Conservation (phyloP, 2,888 invertebrate genomes). For the Amiota communis region DNA sequence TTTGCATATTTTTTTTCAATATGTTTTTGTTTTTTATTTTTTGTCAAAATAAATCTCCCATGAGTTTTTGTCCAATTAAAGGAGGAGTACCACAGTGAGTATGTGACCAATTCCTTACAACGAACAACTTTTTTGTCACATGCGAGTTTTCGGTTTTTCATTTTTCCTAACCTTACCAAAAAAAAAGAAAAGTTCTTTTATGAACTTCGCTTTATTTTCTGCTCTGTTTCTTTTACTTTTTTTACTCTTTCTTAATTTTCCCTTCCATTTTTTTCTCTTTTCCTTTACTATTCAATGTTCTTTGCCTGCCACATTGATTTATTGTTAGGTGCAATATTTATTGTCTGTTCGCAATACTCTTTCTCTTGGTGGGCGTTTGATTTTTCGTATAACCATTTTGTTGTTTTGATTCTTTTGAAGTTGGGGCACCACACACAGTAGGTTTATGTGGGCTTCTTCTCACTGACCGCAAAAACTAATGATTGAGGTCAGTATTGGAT, state of each 20-base stretch:
- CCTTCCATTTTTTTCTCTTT: conserved; percentile 7
- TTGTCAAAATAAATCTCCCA: too few species aligned
- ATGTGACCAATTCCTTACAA: too few species aligned
- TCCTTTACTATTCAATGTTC: background rate
- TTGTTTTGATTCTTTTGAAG: too few species aligned
- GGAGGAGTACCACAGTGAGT: too few species aligned
- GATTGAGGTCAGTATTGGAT: conserved; percentile 16
- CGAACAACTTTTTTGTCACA: too few species aligned
- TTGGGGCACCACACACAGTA: background rate
- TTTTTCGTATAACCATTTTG: background rate
- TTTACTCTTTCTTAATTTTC: background rate
- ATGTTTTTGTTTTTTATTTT: too few species aligned
- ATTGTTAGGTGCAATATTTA: conserved; percentile 26
- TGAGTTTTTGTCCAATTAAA: background rate
- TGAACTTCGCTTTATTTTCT: background rate
- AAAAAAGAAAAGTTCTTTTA: background rate
- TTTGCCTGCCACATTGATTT: conserved; percentile 22
- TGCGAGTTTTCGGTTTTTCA: too few species aligned
- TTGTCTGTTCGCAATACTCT: conserved; percentile 12
- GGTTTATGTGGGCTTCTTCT: background rate
- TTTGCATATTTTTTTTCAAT: too few species aligned
- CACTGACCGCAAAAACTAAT: background rate
- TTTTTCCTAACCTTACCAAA: too few species aligned
- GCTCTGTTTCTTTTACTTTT: background rate
- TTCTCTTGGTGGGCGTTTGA: background rate